Base-by-base conservation (phyloP, 2,888 invertebrate genomes). In the Cactoblastis cactorum region DNA sequence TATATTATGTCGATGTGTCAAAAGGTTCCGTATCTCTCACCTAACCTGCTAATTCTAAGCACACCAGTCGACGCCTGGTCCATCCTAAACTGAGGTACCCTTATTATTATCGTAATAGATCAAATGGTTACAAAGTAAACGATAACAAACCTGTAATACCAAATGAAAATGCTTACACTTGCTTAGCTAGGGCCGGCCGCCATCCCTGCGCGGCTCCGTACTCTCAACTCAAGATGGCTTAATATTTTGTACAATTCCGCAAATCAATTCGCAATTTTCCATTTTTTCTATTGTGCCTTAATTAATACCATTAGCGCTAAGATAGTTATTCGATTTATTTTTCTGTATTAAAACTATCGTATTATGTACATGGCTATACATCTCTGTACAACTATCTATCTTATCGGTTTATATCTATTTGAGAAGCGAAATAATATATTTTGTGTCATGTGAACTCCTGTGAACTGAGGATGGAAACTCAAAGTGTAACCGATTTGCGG, bases 61-160 rank as follows among this genome's bases (percentile, higher is more conserved):
- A 83, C 79, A 86, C 86, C 87, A 88, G 88, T 87, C 88, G 87
- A 86, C 87, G 87, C 86, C 85, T 88, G 87, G 87, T 87, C 87
- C 83, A 84, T 86, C 88, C 83, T 88, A 83, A 87, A 84, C 86
- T 84, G 88, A 89, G 87, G 83, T 88, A 83, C 76, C 77, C 83
- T 79, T 86, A 84, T n/a, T 83, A 76, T 80, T 84, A 85, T 82
- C 72, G 81, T 85, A 87, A 86, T 88, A 87, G 81, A 86, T 87
- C 67, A 86, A 85, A 85, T 83, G 83, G 83, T 86, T 87, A 88
- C 80, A 88, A 89, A 89, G 80, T 56, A 89, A 89, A 87, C 87
- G 78, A 79, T 87, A 89, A 89, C 89, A 88, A 83, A 86, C 75
- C 78, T 87, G 82, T 88, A 86, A 80, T 85, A 80, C 73, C 69